These are phyloP conservation scores for Chlorops oryzae DNA, from an alignment of 1,140 invertebrate species.

Conservation along the genomic window DNA sequence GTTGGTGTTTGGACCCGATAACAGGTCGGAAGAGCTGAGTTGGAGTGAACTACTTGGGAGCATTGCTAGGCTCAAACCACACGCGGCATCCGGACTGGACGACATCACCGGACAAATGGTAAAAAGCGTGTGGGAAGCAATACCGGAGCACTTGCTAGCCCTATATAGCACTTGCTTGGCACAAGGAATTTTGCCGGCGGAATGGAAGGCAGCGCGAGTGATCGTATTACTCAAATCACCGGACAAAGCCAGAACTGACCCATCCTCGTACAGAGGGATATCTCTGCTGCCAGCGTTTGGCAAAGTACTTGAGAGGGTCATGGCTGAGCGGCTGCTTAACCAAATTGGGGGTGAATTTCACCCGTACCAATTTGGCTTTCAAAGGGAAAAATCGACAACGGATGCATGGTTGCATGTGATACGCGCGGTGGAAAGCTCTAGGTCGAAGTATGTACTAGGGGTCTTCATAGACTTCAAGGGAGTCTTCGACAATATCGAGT, in stretches of 20 bases:
- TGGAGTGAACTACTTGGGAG: background rate
- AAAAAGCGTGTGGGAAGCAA: slow-evolving; percentile 5
- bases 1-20: background rate
- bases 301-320: slow-evolving; percentile 29
- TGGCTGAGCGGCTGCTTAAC: slow-evolving; percentile 16
- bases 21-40: background rate
- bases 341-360: no score
- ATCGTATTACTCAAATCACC: slow-evolving; percentile 24
- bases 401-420: no score
- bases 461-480: no score
- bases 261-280: slow-evolving; percentile 30
- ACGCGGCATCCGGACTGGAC: slow-evolving; percentile 1
- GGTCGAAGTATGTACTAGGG: no score
- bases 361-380: no score
- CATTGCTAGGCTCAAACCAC: background rate
- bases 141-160: background rate
- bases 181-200: background rate
- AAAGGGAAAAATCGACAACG: no score
- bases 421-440: no score
- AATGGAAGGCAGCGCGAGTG: slow-evolving; percentile 24
- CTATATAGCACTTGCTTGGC: background rate
- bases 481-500: no score
- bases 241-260: background rate
- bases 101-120: slow-evolving; percentile 3
- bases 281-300: slow-evolving; percentile 25